Evolutionary conservation across 2,888 invertebrate species (phyloP).

Genomic region (Limnephilus marmoratus): DNA sequence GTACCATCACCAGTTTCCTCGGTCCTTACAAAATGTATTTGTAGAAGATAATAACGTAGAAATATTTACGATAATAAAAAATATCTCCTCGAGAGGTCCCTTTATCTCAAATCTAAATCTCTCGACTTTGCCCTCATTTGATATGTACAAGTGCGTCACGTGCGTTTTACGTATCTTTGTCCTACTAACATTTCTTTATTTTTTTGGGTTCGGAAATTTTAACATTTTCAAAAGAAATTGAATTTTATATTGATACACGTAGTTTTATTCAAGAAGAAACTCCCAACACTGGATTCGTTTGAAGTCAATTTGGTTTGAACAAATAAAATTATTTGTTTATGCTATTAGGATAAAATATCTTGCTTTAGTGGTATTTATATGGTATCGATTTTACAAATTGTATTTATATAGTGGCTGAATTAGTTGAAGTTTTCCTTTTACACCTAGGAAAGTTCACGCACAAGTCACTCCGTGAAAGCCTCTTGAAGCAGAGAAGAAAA

Average conservation of each 20-base stretch:
- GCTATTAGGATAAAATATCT: background rate
- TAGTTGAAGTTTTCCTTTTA: background rate
- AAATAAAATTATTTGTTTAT: background rate
- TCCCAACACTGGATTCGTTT: background rate
- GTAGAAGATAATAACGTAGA: too few species aligned
- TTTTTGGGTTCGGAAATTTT: background rate
- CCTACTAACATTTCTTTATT: background rate
- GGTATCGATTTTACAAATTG: background rate
- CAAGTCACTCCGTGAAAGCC: background rate
- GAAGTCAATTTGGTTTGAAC: background rate
- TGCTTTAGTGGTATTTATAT: background rate
- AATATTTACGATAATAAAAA: background rate
- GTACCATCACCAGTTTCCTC: too few species aligned
- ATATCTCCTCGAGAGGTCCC: background rate
- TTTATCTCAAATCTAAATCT: background rate
- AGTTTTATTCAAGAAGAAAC: background rate
- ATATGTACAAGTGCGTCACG: background rate
- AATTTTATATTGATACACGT: background rate
- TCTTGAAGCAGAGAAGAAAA: background rate
- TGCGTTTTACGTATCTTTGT: background rate
- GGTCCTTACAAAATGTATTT: too few species aligned
- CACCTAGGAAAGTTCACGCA: background rate
- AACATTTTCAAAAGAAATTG: background rate
- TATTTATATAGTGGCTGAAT: background rate
- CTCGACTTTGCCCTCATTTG: background rate